Evolutionary conservation across 2,888 invertebrate species (phyloP), one percentile per base, ranked within the genome.

Genomic region (Drosophila parthenogenetica): DNA sequence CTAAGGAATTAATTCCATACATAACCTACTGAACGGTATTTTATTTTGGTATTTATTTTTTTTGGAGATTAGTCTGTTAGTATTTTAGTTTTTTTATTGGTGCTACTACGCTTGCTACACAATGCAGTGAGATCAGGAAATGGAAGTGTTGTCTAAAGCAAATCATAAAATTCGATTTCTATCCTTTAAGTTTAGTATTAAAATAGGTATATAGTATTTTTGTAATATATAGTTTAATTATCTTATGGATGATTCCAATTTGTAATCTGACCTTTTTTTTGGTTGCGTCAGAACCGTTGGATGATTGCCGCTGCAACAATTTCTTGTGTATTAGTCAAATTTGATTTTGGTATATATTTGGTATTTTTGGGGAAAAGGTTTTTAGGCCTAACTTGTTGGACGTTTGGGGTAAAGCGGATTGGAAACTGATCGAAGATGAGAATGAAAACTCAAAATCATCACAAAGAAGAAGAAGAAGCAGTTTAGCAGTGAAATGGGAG

Each of bases 281-380:
- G 90, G 89, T 83, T 90, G 87, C 90, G 88, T 90, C 80, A 89
- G 88, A 89, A 90, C 90, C 85, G 88, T 79, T 78, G 90, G 91
- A 90, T 92, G 91, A 87, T 90, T 89, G 81, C 87, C 89, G 91
- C 92, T 92, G 92, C 90, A 92, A 90, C 89, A 86, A 83, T 89
- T 87, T 81, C 90, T 83, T 81, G 69, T 75, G 57, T 49, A 83
- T 77, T 83, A 81, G 68, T 79, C 70, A 53, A 66, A 64, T 69
- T 46, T 55, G 53, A 49, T 48, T 11, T 46, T 51, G 14, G 19
- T 32, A 40, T 58, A 16, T 29, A 8, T 29, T 29, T 29, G 29
- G 29, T 29, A 29, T 29, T 29, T 29, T 29, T 8, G 0, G 22
- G 22, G 22, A 5, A 5, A 5, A 22, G 22, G 5, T 25, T 25